A percentile compares a stretch with the other conserved stretches of the same genome.
phyloP scores from a whole-genome alignment of 2,113 vertebrate species.

The Laterallus jamaicensis region DNA sequence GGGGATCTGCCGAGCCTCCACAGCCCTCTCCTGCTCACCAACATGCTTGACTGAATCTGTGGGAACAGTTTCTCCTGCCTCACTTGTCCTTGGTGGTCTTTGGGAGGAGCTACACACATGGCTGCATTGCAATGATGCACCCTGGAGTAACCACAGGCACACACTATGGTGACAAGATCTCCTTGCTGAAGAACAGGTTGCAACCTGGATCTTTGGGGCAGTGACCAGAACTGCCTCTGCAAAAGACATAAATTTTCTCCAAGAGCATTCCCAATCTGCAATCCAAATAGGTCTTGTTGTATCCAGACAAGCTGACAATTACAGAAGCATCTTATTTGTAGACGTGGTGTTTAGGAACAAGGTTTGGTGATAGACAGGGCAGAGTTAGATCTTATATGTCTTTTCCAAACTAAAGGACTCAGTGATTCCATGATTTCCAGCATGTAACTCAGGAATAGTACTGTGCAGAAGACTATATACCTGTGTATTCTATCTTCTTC shows the following conservation, averaged over 20 bases:
- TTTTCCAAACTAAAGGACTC: not conserved
- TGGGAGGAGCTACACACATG: not conserved
- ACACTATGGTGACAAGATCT: not conserved
- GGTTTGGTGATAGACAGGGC: not conserved
- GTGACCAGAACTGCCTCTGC: not conserved
- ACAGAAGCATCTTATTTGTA: not conserved
- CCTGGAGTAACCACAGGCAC: not conserved
- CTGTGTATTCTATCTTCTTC: not conserved
- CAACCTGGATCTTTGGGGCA: not conserved
- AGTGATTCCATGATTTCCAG: not conserved
- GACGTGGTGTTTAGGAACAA: fast-evolving
- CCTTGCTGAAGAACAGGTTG: not conserved
- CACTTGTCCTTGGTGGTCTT: not conserved
- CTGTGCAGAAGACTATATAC: not conserved
- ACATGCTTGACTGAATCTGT: not conserved
- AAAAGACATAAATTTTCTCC: not conserved
- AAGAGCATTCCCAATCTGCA: not conserved
- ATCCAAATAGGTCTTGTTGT: not conserved
- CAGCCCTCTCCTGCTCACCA: not conserved
- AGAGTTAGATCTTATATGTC: not conserved
- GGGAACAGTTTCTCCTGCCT: not conserved
- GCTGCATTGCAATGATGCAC: not conserved
- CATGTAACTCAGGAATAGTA: not conserved
- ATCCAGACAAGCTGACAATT: not conserved
- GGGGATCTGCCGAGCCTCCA: not conserved